Conservation (phyloP, 2,113 vertebrate species). For the Sebastes schlegelii region DNA sequence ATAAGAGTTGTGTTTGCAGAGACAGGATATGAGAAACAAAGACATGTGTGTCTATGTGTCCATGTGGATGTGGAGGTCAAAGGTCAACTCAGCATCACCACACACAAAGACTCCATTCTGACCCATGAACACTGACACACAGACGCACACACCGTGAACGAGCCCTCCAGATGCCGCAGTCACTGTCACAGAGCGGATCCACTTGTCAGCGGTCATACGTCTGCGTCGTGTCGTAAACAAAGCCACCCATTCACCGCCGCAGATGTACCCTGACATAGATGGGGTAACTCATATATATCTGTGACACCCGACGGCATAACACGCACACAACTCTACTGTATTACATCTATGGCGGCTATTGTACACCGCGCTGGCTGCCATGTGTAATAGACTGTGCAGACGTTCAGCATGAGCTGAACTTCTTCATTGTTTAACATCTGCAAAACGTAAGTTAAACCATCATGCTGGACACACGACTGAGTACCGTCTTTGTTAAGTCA, state of each 20-base stretch:
- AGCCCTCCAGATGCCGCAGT: conserved; percentile 58
- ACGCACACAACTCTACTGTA: conserved; percentile 66
- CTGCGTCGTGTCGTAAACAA: conserved; percentile 65
- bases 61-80: conserved; percentile 48
- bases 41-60: conserved; percentile 23
- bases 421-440: conserved; percentile 37
- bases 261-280: conserved; percentile 54
- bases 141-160: conserved; percentile 22
- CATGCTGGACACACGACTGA: not conserved
- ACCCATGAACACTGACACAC: conserved; percentile 20
- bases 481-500: conserved; percentile 31
- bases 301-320: conserved; percentile 70
- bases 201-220: conserved; percentile 70
- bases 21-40: conserved; percentile 71
- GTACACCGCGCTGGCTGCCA: conserved; percentile 21
- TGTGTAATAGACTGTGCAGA: conserved; percentile 51
- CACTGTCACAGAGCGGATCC: conserved; percentile 71
- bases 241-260: conserved; percentile 54
- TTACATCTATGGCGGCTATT: conserved; percentile 53
- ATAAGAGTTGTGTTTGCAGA: conserved; percentile 51
- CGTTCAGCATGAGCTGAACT: conserved; percentile 27
- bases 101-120: conserved; percentile 79
- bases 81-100: conserved; percentile 69
- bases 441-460: conserved; percentile 44
- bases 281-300: conserved; percentile 59